phyloP scores from a whole-genome alignment of 2,113 vertebrate genomes.

The Propithecus coquereli region DNA sequence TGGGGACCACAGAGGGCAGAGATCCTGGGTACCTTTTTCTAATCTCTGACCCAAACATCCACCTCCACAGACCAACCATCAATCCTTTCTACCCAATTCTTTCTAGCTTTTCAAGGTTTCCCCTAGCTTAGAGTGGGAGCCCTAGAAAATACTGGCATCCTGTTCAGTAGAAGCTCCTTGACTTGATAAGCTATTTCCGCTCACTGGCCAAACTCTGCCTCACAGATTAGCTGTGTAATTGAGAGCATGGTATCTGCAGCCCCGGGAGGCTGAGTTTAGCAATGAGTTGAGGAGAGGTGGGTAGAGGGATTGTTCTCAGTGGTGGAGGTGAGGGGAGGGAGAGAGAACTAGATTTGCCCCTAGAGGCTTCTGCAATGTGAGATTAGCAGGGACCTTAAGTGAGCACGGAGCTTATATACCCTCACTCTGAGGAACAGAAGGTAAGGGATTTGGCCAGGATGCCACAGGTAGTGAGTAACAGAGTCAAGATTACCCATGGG shows the following conservation, averaged over 20 bases:
- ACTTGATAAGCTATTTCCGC: slow-evolving; percentile 9
- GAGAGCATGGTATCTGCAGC: slow-evolving; percentile 6
- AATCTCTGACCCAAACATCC: neutral
- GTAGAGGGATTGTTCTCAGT: neutral
- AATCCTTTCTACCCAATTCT: neutral
- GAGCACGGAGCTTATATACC: neutral
- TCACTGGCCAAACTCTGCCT: neutral
- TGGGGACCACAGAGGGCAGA: neutral
- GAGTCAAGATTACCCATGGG: neutral
- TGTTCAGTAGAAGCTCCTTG: slow-evolving; percentile 33
- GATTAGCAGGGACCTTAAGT: neutral
- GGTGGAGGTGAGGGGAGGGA: neutral
- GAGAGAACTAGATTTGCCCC: neutral
- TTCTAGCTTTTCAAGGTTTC: neutral
- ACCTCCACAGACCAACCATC: neutral
- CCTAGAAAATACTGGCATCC: slow-evolving; percentile 25
- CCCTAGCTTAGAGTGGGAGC: neutral
- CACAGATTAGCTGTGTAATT: slow-evolving; percentile 27
- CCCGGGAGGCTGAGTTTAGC: neutral
- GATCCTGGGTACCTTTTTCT: neutral
- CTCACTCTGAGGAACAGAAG: neutral
- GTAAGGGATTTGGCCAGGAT: neutral
- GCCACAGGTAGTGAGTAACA: neutral
- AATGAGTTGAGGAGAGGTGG: neutral
- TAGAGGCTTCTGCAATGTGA: neutral